Base-by-base conservation (phyloP, 2,888 invertebrate genomes). In the Brachyopa scutellaris region DNA sequence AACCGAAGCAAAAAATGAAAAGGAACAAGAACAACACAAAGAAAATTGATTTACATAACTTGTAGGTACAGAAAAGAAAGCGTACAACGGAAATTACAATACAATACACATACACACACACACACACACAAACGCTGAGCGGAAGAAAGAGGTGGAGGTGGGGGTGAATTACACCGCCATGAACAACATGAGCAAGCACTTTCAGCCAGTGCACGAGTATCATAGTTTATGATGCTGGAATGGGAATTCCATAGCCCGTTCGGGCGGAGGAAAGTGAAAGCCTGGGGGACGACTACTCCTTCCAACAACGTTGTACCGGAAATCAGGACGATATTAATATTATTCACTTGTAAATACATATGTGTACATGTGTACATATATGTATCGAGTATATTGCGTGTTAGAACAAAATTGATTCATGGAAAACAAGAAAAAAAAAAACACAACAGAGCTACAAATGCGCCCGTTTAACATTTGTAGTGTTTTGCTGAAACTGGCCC, bases 11-110 rank as follows among this genome's bases (percentile, higher is more conserved):
- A 8, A 8, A 5, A 13, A 36, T 5, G 33, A 2, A 45, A 23
- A 11, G 7, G 8, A 38, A 45, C 7, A n/a, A 26, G 8, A 15
- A 29, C 42, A 42, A 38, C 13, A 38, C 15, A 9, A n/a, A 26
- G 38, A 23, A 55, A 55, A 38, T 55, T 55, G 53, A 53, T 53
- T 53, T 36, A 53, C 33, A 36, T 36, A 36, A 53, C n/a, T n/a
- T n/a, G n/a, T n/a, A n/a, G n/a, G n/a, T n/a, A n/a, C n/a, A n/a
- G n/a, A n/a, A n/a, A 40, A 57, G 55, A 9, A 57, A 21, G 13
- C 21, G 21, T 57, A 57, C 2, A 26, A 57, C 57, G 26, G 57
- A 23, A 57, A 57, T 57, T 40, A 15, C 26, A 40, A 40, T 26
- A 26, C 26, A 57, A 26, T n/a, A n/a, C n/a, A n/a, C n/a, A n/a